Base-by-base conservation (phyloP, 92 coral and sea anemone species). In the Epizoanthus fatuus region DNA sequence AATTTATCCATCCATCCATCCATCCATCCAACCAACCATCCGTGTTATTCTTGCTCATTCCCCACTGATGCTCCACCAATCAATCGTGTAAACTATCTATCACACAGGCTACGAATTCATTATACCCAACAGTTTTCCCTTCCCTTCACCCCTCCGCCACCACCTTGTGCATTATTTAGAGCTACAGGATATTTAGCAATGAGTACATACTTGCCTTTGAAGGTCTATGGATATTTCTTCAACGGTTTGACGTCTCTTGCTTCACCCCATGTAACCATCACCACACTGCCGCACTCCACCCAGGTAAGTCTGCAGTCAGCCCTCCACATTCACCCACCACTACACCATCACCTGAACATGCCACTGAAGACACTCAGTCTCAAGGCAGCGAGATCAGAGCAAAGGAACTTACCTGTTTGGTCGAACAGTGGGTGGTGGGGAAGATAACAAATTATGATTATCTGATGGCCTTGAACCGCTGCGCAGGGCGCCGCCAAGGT, bases 401-500 rank as follows among this genome's bases (percentile, higher is more conserved):
- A 16, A 81, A 82, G 69, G 94, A 93, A 69, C 86, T 95, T 13
- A 74, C 91, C 25, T 71, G 79, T 62, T 75, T 96, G 45, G 96
- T 93, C 12, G 97, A 91, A 29, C 74, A 76, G 84, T 95, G 98
- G 98, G 97, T 95, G 7, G 77, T 88, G 40, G 95, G 93, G 22
- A 92, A 87, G 66, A 87, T 95, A 0, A 86, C 84, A n/a, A 96
- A 96, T 80, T 96, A 71, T 80, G 98, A 96, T 90, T 95, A 96
- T 63, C 79, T 95, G 72, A 96, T 95, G 94, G 98, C 98, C 47
- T 52, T 96, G 71, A 96, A 96, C 86, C 67, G 32, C 75, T 81
- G 80, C 9, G 96, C 98, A 8, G 99, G 99, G 9, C 99, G 99
- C 5, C 93, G 97, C 19, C 84, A 84, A 3, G 99, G 99, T 11